Base-by-base conservation (phyloP, 2,113 vertebrate genomes). In the Thryonomys swinderianus region DNA sequence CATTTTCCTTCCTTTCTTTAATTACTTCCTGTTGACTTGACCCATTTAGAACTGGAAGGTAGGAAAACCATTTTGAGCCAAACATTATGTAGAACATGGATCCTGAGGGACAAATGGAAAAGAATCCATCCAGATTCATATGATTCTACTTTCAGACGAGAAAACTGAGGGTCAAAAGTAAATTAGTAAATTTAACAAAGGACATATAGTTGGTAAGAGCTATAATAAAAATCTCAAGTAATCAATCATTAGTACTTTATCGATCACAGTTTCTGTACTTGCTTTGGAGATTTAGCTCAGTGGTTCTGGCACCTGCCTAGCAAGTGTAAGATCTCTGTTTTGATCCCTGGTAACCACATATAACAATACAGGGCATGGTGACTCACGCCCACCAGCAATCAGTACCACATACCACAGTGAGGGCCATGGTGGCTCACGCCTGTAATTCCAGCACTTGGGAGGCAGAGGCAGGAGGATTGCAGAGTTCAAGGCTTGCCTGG, bases 161-260 rank as follows among this genome's bases (percentile, higher is more conserved):
- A 96, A 95, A 94, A 90, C 14, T 71, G 48, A 93, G 34, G 13
- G 17, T 88, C 59, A 85, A 1, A 25, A 87, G 30, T 87, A n/a
- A n/a, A n/a, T 95, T 86, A 86, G 40, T 74, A 84, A 71, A 87
- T 82, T 88, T 88, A 37, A 18, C 73, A n/a, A 89, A 61, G 40
- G 12, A 81, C 11, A 32, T n/a, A 80, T 6, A 87, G 32, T 67
- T 66, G 30, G 13, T 61, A 80, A 66, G 6, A 64, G 7, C 14
- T 66, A 27, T 67, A 83, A 78, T 88, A 94, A 83, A n/a, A 88
- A 88, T 90, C 42, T 71, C 53, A 94, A 88, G n/a, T 88, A 93
- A 69, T 93, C 37, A 78, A 30, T 74, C 27, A 89, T 84, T 93
- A 76, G 23, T 85, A 55, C n/a, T 64, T 89, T 66, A 74, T 83